Percentiles rank a stretch among this genome's conserved stretches.
phyloP scores from a whole-genome alignment of 1,140 invertebrate genomes.

The Penaeus japonicus region DNA sequence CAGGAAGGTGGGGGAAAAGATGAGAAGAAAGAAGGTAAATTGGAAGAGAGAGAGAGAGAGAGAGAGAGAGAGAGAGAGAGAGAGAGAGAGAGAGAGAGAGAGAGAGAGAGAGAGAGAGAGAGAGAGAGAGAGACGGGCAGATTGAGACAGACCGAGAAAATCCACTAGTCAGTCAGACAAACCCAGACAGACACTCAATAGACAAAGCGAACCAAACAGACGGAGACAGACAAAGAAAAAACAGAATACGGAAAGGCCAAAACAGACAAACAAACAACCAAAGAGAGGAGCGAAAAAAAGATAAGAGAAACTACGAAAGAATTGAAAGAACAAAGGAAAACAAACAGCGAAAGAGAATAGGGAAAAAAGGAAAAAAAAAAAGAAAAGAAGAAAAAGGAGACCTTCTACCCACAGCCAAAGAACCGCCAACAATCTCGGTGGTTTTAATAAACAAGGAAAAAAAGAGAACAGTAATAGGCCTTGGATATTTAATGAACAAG shows the following conservation, averaged over 20 bases:
- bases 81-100: not conserved
- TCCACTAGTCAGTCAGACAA: not conserved
- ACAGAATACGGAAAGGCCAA: no score
- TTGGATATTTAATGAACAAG: no score
- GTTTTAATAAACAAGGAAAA: no score
- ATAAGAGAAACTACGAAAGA: not conserved
- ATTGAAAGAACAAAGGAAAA: not conserved
- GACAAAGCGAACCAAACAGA: not conserved
- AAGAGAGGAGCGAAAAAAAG: not conserved
- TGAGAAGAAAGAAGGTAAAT: not conserved
- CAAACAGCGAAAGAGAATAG: not conserved
- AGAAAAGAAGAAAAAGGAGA: not conserved
- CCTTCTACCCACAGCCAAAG: no score
- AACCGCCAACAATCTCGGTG: no score
- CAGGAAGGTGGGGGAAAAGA: not conserved
- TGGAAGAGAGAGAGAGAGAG: not conserved
- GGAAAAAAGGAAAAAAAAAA: not conserved
- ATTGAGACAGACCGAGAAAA: not conserved
- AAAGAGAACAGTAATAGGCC: no score
- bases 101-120: not conserved
- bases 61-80: not conserved
- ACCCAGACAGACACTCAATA: no score
- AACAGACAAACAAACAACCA: no score
- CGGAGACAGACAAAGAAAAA: not conserved
- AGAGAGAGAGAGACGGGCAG: not conserved